Evolutionary conservation across 2,797 vertebrate species (phyloP), one percentile per base, ranked within the genome.

Genomic region (Gobionotothen gibberifrons): DNA sequence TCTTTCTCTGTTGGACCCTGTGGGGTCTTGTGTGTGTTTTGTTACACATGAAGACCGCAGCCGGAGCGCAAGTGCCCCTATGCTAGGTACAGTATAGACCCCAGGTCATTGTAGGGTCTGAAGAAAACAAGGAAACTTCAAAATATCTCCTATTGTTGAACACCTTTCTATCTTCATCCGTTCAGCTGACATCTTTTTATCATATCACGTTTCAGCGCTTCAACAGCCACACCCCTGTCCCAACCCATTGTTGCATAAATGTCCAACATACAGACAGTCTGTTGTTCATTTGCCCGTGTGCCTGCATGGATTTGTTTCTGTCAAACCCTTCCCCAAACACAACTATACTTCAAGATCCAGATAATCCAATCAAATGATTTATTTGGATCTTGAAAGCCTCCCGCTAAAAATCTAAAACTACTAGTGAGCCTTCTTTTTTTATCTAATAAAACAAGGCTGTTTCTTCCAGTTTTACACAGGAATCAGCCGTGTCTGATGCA

Each of bases 31-130:
- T 93, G 94, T 95, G 17, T 92, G 91, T 85, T 94, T 93, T 93
- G 87, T 96, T 91, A 95, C 94, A 83, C 93, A 93, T 94, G 97
- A 98, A 98, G 97, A 98, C 91, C 96, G 97, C 96, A 95, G 94
- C 92, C 95, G 96, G 94, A 98, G 97, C 96, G 97, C 96, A 44
- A 98, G 97, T 88, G 97, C 96, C 71, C 97, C 97, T 82, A 94
- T 96, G 81, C 92, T 98, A 98, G 97, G 97, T 98, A 97, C 88
- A 90, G 97, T 97, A 97, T 90, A 62, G 92, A 90, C 77, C 76
- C 84, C 94, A 92, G 95, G 93, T 84, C 69, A 9, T 22, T 68
- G 63, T 59, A 85, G 84, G 86, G 86, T 87, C 74, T 69, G 59
- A 64, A 69, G 74, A 81, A 79, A 78, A 60, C 60, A 70, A 59